These are phyloP conservation scores for Agelaius tricolor DNA, from an alignment of 2,113 vertebrate species.

Conservation along the genomic window DNA sequence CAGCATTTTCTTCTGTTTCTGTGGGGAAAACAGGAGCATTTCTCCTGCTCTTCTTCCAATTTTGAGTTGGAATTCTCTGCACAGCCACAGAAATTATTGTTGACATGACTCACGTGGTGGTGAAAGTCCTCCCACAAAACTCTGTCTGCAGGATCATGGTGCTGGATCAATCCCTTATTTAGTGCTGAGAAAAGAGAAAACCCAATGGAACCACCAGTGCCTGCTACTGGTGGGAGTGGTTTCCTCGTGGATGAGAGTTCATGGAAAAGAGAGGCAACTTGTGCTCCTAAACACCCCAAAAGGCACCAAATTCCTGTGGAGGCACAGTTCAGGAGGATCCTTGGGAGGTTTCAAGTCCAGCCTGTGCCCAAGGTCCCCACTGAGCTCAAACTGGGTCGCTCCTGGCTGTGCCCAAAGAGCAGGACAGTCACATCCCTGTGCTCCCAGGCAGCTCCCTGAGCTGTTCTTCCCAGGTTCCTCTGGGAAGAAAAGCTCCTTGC, in stretches of 20 bases:
- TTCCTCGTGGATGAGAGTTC: background rate
- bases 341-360: background rate
- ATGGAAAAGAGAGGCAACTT: background rate
- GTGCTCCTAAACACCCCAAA: background rate
- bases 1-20: background rate
- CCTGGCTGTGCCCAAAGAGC: background rate
- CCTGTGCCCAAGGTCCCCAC: background rate
- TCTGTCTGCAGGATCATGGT: background rate
- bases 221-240: background rate
- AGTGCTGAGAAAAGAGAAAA: background rate
- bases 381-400: background rate
- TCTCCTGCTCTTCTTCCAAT: too few species aligned
- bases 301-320: fast-evolving
- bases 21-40: background rate
- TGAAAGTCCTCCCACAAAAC: background rate
- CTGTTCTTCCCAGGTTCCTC: fast-evolving
- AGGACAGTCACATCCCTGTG: background rate
- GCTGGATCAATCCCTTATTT: background rate
- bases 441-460: background rate
- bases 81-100: background rate
- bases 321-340: background rate
- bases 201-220: background rate
- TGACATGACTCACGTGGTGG: background rate
- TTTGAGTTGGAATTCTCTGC: background rate
- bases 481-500: background rate